Evolutionary conservation across 2,888 invertebrate species (phyloP).

Genomic region (Folsomia manolachei): DNA sequence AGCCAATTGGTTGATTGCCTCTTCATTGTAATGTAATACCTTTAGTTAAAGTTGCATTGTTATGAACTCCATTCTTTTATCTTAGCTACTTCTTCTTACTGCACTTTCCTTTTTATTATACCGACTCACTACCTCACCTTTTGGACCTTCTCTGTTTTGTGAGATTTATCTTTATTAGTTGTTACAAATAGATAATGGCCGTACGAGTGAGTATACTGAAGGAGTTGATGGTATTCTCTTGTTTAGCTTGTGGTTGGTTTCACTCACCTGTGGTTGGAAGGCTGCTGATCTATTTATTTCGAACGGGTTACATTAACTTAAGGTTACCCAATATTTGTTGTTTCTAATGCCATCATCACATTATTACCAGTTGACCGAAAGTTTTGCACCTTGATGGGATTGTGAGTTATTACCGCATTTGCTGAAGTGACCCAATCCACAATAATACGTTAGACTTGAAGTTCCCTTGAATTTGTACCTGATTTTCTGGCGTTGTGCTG

Average conservation of each 20-base stretch:
- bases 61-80: neutral
- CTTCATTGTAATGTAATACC: neutral
- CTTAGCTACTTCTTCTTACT: too few relatives aligned
- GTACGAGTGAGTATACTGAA: neutral
- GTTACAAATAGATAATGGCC: neutral
- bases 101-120: neutral
- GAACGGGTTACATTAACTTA: neutral
- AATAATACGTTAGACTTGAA: too few relatives aligned
- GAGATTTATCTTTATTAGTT: neutral
- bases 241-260: too few relatives aligned
- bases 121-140: neutral
- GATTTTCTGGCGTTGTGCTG: neutral
- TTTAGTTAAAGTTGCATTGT: neutral
- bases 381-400: neutral
- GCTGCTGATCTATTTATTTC: neutral
- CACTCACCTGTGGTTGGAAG: neutral
- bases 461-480: neutral
- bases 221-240: neutral
- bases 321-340: neutral
- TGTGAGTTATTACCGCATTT: neutral
- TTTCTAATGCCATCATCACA: neutral
- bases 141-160: neutral
- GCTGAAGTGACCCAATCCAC: neutral
- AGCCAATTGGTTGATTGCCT: slow-evolving; percentile 19
- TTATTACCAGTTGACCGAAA: too few relatives aligned